Evolutionary conservation across 2,113 vertebrate genomes (phyloP).

Genomic region (Tauraco erythrolophus): DNA sequence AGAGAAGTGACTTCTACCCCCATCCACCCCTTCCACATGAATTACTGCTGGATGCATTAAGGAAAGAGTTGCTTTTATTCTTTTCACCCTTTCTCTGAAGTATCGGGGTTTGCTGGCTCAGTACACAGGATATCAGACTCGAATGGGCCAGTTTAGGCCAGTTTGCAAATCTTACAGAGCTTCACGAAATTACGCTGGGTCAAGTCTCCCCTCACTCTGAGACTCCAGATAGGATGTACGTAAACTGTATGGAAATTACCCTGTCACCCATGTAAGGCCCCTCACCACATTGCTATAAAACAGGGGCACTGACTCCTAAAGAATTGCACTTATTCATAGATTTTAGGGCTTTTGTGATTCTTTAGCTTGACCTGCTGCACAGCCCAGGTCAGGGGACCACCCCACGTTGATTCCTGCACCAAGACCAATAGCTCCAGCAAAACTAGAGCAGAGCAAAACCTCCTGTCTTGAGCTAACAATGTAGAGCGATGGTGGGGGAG

Average conservation of each 20-base stretch:
- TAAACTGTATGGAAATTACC: constrained; percentile 40
- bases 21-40: not conserved
- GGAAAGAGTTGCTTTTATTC: not conserved
- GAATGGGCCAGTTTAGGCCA: not conserved
- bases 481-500: not conserved
- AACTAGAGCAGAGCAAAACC: not conserved
- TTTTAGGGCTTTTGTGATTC: constrained; percentile 52
- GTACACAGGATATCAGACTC: not conserved
- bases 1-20: not conserved
- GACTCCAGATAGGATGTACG: not conserved
- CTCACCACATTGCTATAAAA: constrained; percentile 50
- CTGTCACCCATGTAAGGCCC: not conserved
- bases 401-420: not conserved
- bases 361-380: constrained; percentile 36
- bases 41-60: not conserved
- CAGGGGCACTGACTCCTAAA: constrained; percentile 37
- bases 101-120: not conserved
- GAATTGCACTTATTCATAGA: constrained; percentile 53
- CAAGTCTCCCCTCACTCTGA: not conserved
- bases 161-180: not conserved
- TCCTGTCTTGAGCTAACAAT: not conserved
- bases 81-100: not conserved
- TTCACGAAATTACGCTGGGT: not conserved
- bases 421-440: not conserved
- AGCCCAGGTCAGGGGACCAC: constrained; percentile 47